phyloP scores from a whole-genome alignment of 2,113 vertebrate species.

The Burhinus oedicnemus region DNA sequence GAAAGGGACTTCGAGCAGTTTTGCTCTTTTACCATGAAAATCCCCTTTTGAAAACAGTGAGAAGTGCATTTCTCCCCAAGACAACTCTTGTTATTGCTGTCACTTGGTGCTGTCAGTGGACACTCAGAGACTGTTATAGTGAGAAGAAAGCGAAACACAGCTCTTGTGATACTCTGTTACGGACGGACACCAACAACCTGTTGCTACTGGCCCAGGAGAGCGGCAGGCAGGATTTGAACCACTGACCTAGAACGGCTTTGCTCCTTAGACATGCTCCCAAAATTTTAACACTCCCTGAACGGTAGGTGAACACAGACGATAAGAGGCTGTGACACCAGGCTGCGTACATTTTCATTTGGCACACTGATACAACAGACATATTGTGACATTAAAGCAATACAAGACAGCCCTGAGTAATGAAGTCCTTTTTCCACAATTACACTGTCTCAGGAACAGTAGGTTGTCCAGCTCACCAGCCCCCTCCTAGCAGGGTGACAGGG shows the following conservation, averaged over 20 bases:
- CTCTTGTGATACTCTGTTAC: neutral
- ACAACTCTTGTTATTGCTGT: neutral
- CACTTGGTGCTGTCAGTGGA: neutral
- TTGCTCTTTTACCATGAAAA: neutral
- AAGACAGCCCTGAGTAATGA: neutral
- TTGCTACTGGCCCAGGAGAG: neutral
- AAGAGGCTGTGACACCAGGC: neutral
- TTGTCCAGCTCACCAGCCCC: neutral
- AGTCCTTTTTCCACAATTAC: neutral
- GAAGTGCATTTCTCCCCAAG: neutral
- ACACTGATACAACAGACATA: fast-evolving
- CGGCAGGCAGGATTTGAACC: neutral
- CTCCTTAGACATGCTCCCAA: neutral
- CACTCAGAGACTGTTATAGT: neutral
- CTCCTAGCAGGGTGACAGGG: neutral
- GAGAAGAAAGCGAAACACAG: neutral
- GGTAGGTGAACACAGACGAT: fast-evolving
- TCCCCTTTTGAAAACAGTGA: neutral
- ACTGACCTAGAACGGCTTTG: neutral
- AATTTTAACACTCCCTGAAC: neutral
- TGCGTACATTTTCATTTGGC: neutral
- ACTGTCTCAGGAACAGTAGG: neutral
- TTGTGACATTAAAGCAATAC: neutral
- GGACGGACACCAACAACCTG: neutral
- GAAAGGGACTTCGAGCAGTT: neutral